Evolutionary conservation across 2,113 vertebrate species (phyloP), one percentile per base, ranked within the genome.

Genomic region (Pteronura brasiliensis): DNA sequence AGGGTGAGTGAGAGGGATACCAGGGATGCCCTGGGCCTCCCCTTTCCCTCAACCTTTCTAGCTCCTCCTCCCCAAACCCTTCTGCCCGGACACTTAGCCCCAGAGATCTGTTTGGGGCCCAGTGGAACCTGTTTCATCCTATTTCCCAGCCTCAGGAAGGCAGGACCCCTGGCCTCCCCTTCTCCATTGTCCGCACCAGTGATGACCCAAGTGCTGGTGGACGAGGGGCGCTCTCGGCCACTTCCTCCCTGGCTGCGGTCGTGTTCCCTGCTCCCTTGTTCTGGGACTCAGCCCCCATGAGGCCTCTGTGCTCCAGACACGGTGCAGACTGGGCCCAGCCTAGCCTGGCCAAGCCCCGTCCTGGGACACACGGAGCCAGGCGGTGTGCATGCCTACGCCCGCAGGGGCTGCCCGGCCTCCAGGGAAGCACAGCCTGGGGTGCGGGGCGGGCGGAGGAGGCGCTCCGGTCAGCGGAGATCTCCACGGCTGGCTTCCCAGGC

Each of bases 311-410:
- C 44, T 79, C 76, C 29, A 34, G 44, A 34, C 44, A 34, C 44
- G 29, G 17, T 79, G 76, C 29, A 79, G 76, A 8, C 44, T 0
- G 9, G 29, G 8, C 76, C 29, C 25, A 39, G 39, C 13, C 13
- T 25, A 44, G 39, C 39, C 39, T 29, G 39, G 71, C 71, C 69
- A 23, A 27, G 39, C 25, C 44, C 17, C 7, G 2, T 34, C 34
- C 29, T 18, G 4, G 44, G 44, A 79, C 76, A 12, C 17, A 1
- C 44, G 5, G 17, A 2, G 15, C 72, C 76, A 1, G 44, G 76
- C 4, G 4, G 29, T 29, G 9, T 5, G 44, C 29, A 1, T 47
- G 10, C 8, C 44, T 18, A 11, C 76, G 3, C 27, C 15, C 1
- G 15, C 42, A 4, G 12, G 15, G 27, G 27, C 42, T 15, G 29